These are phyloP conservation scores for Drosophila mojavensis DNA, from an alignment of 1,140 invertebrate species.

Conservation along the genomic window DNA sequence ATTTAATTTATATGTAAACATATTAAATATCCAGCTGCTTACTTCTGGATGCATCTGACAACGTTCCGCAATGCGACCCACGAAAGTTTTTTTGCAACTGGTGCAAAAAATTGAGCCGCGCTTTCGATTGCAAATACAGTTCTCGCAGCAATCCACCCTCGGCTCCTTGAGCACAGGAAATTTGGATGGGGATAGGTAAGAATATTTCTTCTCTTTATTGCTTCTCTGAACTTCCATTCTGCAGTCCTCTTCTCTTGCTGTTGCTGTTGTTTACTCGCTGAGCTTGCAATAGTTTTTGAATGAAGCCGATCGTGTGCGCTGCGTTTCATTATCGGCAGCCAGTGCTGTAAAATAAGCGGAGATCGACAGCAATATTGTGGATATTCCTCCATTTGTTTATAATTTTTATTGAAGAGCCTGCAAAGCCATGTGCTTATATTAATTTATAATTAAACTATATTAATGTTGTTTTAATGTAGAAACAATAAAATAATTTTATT, in stretches of 20 bases:
- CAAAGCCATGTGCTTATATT: too few species aligned
- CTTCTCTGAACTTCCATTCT: conserved; percentile 24
- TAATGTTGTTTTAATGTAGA: too few species aligned
- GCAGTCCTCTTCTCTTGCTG: neutral
- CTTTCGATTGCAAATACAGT: conserved; percentile 56
- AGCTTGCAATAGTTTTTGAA: neutral
- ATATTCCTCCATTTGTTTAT: neutral
- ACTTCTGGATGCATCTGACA: conserved; percentile 60
- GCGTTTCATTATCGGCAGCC: neutral
- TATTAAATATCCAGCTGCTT: neutral
- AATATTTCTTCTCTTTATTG: conserved; percentile 17
- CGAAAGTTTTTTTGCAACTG: conserved; percentile 46
- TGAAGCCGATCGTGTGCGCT: neutral
- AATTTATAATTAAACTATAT: too few species aligned
- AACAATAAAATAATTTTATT: too few species aligned
- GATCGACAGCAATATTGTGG: neutral
- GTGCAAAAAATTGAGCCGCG: conserved; percentile 40
- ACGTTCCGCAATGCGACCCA: conserved; percentile 44
- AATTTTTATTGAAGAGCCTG: neutral
- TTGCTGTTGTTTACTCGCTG: too few species aligned
- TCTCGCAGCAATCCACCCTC: neutral
- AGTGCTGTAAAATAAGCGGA: neutral
- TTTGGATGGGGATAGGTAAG: neutral
- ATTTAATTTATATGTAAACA: neutral
- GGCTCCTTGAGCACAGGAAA: neutral